Evolutionary conservation across 2,888 invertebrate genomes (phyloP).

Genomic region (Selenia dentaria): DNA sequence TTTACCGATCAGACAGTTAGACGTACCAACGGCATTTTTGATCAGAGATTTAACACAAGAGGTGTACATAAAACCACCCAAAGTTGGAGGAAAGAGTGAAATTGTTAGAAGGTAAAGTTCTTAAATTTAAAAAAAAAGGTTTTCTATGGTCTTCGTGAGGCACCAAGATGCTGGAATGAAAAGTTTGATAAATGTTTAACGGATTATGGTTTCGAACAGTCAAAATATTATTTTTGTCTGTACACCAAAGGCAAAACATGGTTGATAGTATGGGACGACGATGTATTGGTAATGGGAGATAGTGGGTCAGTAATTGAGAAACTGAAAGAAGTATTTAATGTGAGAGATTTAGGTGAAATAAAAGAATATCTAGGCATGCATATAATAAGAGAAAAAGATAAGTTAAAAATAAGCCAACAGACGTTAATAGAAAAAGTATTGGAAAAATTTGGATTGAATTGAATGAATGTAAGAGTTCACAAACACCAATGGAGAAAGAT

Average conservation of each 20-base stretch:
- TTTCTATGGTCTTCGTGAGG: not conserved
- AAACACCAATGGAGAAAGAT: too few species aligned
- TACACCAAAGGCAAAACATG: not conserved
- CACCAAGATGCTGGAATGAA: not conserved
- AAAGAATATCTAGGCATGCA: not conserved
- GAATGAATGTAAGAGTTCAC: too few species aligned
- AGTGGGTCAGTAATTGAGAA: not conserved
- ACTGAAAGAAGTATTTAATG: not conserved
- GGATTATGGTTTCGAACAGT: not conserved
- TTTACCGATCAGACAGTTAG: not conserved
- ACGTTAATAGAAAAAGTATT: too few species aligned
- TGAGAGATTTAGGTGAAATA: not conserved
- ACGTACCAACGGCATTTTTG: not conserved
- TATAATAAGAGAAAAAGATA: too few species aligned
- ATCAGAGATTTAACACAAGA: not conserved
- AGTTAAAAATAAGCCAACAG: too few species aligned
- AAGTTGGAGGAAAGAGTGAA: not conserved
- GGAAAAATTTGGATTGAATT: too few species aligned
- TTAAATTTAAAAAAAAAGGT: not conserved
- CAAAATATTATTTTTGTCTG: not conserved
- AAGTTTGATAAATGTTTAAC: not conserved
- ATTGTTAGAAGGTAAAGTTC: conserved; percentile 3
- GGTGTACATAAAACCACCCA: conserved; percentile 4
- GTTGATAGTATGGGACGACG: not conserved
- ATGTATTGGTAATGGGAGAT: not conserved